Percentiles rank a stretch among this genome's conserved stretches.
Evolutionary conservation across 2,888 invertebrate species (phyloP).

Genomic region (Criorhina ranunculi): DNA sequence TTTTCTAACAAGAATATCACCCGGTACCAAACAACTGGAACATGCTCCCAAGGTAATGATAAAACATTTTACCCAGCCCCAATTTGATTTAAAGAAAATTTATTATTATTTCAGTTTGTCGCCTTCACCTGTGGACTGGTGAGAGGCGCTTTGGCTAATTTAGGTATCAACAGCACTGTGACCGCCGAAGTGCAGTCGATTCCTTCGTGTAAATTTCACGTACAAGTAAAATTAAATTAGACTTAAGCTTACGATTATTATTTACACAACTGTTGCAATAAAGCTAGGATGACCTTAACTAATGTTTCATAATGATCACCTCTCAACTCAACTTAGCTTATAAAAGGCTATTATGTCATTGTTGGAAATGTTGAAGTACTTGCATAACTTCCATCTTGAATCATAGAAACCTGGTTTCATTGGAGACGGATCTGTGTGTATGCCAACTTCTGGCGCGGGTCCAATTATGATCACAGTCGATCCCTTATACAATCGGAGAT

Average conservation of each 20-base stretch:
- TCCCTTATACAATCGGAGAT: slow-evolving; percentile 88
- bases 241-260: slow-evolving; percentile 82
- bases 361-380: slow-evolving; percentile 87
- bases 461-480: slow-evolving; percentile 90
- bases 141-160: slow-evolving; percentile 96
- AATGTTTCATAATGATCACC: slow-evolving; percentile 3
- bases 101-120: slow-evolving; percentile 88
- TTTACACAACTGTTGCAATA: slow-evolving; percentile 25
- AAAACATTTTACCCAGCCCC: not conserved
- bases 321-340: slow-evolving; percentile 78
- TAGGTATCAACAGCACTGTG: slow-evolving; percentile 96
- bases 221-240: slow-evolving; percentile 90
- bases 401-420: slow-evolving; percentile 86
- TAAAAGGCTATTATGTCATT: slow-evolving; percentile 89
- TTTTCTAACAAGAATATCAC: slow-evolving; percentile 94
- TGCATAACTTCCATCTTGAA: slow-evolving; percentile 86
- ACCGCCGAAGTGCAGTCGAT: slow-evolving; percentile 97
- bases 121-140: slow-evolving; percentile 98
- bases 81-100: no score
- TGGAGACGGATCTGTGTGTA: slow-evolving; percentile 90
- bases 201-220: slow-evolving; percentile 97
- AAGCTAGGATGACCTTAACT: slow-evolving; percentile 6
- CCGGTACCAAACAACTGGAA: slow-evolving; percentile 95
- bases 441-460: slow-evolving; percentile 87
- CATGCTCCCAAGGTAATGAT: slow-evolving; percentile 91